These are phyloP conservation scores for Acanthisitta chloris DNA, from an alignment of 2,113 vertebrate species.

Conservation along the genomic window DNA sequence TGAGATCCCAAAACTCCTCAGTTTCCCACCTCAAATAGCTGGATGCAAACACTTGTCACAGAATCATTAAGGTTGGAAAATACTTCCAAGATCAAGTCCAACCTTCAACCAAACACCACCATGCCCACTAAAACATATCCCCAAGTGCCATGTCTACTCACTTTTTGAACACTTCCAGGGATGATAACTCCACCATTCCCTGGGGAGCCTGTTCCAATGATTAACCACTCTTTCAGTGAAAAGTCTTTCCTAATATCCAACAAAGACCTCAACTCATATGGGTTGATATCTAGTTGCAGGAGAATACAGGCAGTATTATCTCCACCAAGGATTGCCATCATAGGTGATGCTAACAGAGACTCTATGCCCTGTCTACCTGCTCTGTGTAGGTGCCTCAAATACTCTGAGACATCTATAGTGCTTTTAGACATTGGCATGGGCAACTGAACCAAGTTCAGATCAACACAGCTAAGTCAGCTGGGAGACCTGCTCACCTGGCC, in stretches of 20 bases:
- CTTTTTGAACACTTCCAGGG: background rate
- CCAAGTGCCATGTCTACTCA: background rate
- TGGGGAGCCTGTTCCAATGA: background rate
- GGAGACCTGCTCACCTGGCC: background rate
- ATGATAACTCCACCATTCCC: background rate
- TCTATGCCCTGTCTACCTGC: rapidly evolving
- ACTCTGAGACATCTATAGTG: background rate
- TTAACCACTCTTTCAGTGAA: background rate
- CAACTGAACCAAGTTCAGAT: background rate
- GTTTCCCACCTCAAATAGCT: background rate
- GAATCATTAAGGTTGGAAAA: background rate
- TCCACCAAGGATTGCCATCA: background rate
- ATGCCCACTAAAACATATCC: background rate
- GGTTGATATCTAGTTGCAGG: background rate
- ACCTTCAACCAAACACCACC: background rate
- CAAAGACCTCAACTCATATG: background rate
- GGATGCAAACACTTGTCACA: background rate
- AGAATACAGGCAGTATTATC: background rate
- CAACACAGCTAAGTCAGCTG: background rate
- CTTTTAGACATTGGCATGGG: background rate
- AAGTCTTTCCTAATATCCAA: background rate
- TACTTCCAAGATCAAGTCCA: background rate
- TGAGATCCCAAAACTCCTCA: background rate
- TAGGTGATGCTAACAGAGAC: background rate
- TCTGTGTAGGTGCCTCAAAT: background rate